These are phyloP conservation scores for Adrianichthys oophorus DNA, from an alignment of 2,797 vertebrate species.

Conservation along the genomic window DNA sequence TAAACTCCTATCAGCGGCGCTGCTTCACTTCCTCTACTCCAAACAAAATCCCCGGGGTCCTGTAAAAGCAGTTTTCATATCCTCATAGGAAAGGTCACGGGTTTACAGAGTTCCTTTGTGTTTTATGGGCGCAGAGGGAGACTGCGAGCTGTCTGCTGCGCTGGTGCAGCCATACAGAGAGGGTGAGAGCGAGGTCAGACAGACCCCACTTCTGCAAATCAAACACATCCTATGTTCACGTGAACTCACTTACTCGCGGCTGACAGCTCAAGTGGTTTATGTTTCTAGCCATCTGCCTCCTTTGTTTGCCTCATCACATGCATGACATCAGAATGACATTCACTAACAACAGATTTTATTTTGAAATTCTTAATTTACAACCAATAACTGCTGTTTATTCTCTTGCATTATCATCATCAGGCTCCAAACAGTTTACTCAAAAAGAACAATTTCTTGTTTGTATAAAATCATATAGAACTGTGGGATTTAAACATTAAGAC, in stretches of 20 bases:
- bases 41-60: constrained; percentile 51
- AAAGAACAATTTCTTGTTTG: too few species aligned
- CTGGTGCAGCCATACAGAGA: constrained; percentile 63
- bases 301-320: constrained; percentile 39
- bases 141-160: constrained; percentile 48
- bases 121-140: constrained; percentile 70
- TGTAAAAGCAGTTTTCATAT: constrained; percentile 76
- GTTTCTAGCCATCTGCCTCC: constrained; percentile 63
- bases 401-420: too few species aligned
- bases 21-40: constrained; percentile 55
- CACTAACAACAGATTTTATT: neutral
- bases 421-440: too few species aligned
- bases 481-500: too few species aligned
- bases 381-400: too few species aligned
- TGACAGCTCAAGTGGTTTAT: constrained; percentile 63
- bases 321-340: constrained; percentile 33
- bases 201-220: constrained; percentile 65
- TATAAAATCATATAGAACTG: too few species aligned
- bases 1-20: constrained; percentile 57
- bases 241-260: constrained; percentile 45
- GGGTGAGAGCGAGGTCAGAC: constrained; percentile 73
- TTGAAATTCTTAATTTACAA: too few species aligned
- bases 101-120: constrained; percentile 72
- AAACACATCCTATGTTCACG: constrained; percentile 52
- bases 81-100: constrained; percentile 65